A percentile compares a stretch with the other conserved stretches of the same genome.
Evolutionary conservation across 2,888 invertebrate genomes (phyloP).

Genomic region (Drosophila ustulata): DNA sequence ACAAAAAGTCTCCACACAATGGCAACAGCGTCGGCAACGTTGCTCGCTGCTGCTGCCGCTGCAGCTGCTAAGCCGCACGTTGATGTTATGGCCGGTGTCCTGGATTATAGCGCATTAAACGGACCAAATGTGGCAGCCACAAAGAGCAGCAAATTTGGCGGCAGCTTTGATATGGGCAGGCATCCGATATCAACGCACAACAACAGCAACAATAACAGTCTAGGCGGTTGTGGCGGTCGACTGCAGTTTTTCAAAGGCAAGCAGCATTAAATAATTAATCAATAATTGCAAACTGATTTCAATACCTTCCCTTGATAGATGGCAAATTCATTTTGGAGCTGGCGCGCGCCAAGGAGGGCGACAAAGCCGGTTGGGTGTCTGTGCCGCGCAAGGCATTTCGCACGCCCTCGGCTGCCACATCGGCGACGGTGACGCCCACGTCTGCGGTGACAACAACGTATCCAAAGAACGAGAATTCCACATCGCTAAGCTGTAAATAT

Average conservation of each 20-base stretch:
- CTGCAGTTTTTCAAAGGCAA: slow-evolving; percentile 85
- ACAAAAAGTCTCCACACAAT: slow-evolving; percentile 51
- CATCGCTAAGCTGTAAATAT: slow-evolving; percentile 91
- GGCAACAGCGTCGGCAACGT: slow-evolving; percentile 65
- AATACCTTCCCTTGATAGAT: slow-evolving; percentile 87
- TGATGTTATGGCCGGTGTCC: slow-evolving; percentile 72
- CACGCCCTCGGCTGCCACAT: slow-evolving; percentile 90
- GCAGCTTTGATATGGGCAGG: slow-evolving; percentile 78
- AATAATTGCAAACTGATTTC: neutral
- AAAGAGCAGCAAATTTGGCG: slow-evolving; percentile 53
- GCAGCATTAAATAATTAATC: neutral
- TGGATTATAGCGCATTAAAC: slow-evolving; percentile 75
- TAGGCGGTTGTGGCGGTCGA: slow-evolving; percentile 81
- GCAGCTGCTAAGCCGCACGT: slow-evolving; percentile 53
- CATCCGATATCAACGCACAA: slow-evolving; percentile 73
- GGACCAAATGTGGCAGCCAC: slow-evolving; percentile 46
- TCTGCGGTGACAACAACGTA: slow-evolving; percentile 84
- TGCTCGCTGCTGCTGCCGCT: slow-evolving; percentile 59
- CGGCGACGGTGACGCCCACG: slow-evolving; percentile 86
- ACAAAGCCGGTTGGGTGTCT: slow-evolving; percentile 94
- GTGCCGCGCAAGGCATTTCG: slow-evolving; percentile 95
- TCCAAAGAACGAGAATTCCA: slow-evolving; percentile 90
- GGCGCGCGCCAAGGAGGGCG: slow-evolving; percentile 91
- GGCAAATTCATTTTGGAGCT: slow-evolving; percentile 96
- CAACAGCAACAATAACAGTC: slow-evolving; percentile 50